Evolutionary conservation across 2,797 vertebrate species (phyloP), one percentile per base, ranked within the genome.

Genomic region (Acipenser transmontanus): DNA sequence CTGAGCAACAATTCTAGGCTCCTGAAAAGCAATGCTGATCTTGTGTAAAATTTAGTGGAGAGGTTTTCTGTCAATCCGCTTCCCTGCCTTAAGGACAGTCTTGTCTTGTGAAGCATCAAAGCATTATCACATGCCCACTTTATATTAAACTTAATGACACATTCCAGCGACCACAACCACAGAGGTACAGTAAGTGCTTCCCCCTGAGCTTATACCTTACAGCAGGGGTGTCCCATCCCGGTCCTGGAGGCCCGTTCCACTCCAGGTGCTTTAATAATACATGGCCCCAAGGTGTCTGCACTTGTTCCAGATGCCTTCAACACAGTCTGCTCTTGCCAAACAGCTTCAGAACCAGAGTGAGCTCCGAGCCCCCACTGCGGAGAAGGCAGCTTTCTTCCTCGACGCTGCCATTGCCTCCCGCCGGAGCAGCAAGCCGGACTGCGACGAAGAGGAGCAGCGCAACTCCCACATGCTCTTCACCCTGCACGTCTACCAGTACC

Each of bases 391-490:
- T 62, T 94, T 94, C 76, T 96, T 98, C 73, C 84, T 99, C 49
- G 97, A 99, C 0, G 93, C 94, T 0, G 97, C 97, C 67, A 90
- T 98, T 0, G 89, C 96, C 10, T 92, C 95, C 0, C 93, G 96
- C 4, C 88, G 89, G 50, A 87, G 91, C 80, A 91, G 75, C 82
- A 91, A 88, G 61, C 83, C 88, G 7, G 89, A 92, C 77, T 92
- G 87, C 0, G 92, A 91, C 0, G 93, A 98, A 54, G 93, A 94
- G 8, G 88, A 93, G 66, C 92, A 85, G 65, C 89, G 94, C 72
- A 94, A 89, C 81, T 98, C 95, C 9, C 91, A 98, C 80, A 98
- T 99, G 97, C 94, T 99, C 78, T 99, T 98, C 87, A 98, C 95
- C 0, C 85, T 99, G 69, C 92, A 98, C 69, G 82, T 99, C 80